Evolutionary conservation across 2,888 invertebrate genomes (phyloP), one percentile per base, ranked within the genome.

Genomic region (Penaeus monodon): DNA sequence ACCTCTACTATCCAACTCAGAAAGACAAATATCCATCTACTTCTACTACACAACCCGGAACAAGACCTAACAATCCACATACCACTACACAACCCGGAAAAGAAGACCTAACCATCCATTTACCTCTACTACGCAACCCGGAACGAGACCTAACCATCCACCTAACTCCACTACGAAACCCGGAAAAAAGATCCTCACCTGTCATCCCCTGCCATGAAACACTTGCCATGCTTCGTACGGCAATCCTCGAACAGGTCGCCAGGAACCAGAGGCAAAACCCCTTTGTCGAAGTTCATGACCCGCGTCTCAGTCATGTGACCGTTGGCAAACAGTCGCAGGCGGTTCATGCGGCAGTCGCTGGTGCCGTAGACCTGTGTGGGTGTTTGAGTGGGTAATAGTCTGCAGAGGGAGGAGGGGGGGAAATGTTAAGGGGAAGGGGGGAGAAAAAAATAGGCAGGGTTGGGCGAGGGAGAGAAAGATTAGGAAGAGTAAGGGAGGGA

Each of bases 181-280:
- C 38, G 38, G 38, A 38, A 44, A 44, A 44, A 10, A 44, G 44
- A 44, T 44, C 27, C 84, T 44, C 74, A 89, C 89, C 89, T 84
- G n/a, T 86, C 85, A 38, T 89, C 89, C 6, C 89, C 89, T 4
- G 88, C 79, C 20, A 74, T 38, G 65, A 86, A 88, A 29, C 89
- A 89, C 44, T 78, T 80, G 33, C 64, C 38, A 4, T 73, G 64
- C 24, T 81, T 57, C 0, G 81, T 66, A 2, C 86, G 57, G 44
- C 89, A 89, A 8, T 86, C 82, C 14, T 73, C 68, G 57, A 87
- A 88, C 64, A 78, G n/a, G 6, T 63, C 17, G 1, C 29, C 63
- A 3, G 81, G 70, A 10, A 57, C 70, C 49, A 80, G 14, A 14
- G 86, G 84, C 24, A 83, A 86, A 20, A 89, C 68, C 7, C 89